phyloP scores from a whole-genome alignment of 2,888 invertebrate genomes.

The Lordiphosa andalusiaca region DNA sequence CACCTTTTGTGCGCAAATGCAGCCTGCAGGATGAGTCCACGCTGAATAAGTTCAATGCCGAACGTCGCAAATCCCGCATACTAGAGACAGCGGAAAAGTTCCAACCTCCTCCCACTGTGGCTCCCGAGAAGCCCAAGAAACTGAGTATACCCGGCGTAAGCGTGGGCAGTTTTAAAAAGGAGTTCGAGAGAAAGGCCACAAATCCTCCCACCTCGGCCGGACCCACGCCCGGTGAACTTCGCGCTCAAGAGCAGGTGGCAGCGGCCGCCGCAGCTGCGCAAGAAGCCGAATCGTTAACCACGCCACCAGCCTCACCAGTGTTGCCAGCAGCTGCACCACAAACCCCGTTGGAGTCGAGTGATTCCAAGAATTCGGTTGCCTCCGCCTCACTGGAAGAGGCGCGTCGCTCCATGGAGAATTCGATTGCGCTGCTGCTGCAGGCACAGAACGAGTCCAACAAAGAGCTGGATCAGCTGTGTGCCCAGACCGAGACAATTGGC shows the following conservation, averaged over 20 bases:
- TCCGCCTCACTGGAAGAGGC: conserved; percentile 83
- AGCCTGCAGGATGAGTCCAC: conserved; percentile 79
- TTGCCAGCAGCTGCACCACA: conserved; percentile 4
- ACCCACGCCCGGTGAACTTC: conserved; percentile 78
- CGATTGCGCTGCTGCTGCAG: conserved; percentile 83
- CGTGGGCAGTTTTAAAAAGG: conserved; percentile 92
- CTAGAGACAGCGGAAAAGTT: conserved; percentile 87
- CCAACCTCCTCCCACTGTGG: conserved; percentile 81
- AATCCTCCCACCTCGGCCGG: conserved; percentile 80
- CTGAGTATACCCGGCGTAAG: conserved; percentile 90
- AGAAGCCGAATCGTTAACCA: conserved; percentile 53
- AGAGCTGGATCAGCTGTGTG: conserved; percentile 80
- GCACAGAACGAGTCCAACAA: conserved; percentile 80
- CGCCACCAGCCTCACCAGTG: conserved; percentile 76
- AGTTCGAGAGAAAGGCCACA: conserved; percentile 90
- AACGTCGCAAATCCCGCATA: conserved; percentile 85
- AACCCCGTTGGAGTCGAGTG: conserved; percentile 79
- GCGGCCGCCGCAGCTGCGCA: conserved; percentile 66
- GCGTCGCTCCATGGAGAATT: conserved; percentile 83
- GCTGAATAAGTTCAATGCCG: conserved; percentile 81
- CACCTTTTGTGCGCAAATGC: conserved; percentile 75
- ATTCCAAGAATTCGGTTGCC: conserved; percentile 82
- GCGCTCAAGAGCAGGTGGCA: conserved; percentile 72
- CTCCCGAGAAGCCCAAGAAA: conserved; percentile 86
- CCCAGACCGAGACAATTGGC: conserved; percentile 78